A percentile compares a stretch with the other conserved stretches of the same genome.
Evolutionary conservation across 1,140 invertebrate species (phyloP).

Genomic region (Heliothis virescens): DNA sequence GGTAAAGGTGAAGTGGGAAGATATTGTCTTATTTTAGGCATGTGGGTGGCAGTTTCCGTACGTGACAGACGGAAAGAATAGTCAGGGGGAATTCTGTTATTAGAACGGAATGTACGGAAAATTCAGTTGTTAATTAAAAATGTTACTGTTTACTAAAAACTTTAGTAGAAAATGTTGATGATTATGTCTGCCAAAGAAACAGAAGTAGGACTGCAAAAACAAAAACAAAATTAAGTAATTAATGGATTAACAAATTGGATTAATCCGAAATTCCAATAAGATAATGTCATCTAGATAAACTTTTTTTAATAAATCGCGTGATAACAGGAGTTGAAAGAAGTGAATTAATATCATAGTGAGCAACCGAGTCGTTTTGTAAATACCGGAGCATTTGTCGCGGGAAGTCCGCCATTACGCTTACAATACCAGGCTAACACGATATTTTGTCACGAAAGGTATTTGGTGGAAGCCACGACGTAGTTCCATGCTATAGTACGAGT

Average conservation of each 20-base stretch:
- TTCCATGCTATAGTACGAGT: background rate
- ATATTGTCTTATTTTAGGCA: background rate
- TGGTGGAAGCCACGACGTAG: background rate
- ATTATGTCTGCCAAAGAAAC: background rate
- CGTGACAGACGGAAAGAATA: no score
- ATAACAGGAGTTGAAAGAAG: constrained; percentile 18
- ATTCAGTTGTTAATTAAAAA: no score
- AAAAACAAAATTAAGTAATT: constrained; percentile 2
- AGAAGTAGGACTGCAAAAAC: background rate
- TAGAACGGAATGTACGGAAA: no score
- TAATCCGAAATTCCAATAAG: background rate
- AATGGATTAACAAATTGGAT: background rate
- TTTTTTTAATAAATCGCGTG: constrained; percentile 34
- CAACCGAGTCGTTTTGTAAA: constrained; percentile 50
- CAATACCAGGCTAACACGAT: constrained; percentile 44
- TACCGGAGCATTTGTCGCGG: constrained; percentile 52
- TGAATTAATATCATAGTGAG: constrained; percentile 41
- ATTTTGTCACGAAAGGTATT: constrained; percentile 36
- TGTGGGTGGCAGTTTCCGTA: background rate
- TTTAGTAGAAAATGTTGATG: no score
- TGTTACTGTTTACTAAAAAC: no score
- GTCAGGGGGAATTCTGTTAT: no score
- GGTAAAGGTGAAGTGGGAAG: constrained; percentile 12
- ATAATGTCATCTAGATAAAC: constrained; percentile 18
- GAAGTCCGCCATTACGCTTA: constrained; percentile 50